Percentiles rank a stretch among this genome's conserved stretches.
phyloP scores from a whole-genome alignment of 2,888 invertebrate species.

The Eustalomyia histrio region DNA sequence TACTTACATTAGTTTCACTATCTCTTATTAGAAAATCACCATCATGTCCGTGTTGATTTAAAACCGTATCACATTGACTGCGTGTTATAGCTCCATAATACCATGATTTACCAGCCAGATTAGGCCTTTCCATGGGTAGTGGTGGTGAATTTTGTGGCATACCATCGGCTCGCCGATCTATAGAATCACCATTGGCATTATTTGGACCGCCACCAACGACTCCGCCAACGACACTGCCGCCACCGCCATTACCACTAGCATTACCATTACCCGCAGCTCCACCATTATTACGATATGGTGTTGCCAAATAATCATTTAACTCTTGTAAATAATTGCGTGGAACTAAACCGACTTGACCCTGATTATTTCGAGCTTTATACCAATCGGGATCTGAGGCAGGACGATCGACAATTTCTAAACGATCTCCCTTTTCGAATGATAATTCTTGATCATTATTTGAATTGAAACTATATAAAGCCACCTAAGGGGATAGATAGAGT shows the following conservation, averaged over 20 bases:
- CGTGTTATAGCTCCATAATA: slow-evolving; percentile 98
- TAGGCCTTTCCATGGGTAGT: slow-evolving; percentile 82
- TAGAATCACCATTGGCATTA: slow-evolving; percentile 75
- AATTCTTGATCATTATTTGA: slow-evolving; percentile 97
- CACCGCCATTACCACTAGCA: slow-evolving; percentile 76
- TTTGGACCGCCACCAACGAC: slow-evolving; percentile 70
- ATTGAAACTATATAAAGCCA: slow-evolving; percentile 95
- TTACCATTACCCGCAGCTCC: slow-evolving; percentile 80
- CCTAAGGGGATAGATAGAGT: slow-evolving; percentile 76
- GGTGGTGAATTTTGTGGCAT: slow-evolving; percentile 75
- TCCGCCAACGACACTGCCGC: slow-evolving; percentile 77
- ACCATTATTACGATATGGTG: slow-evolving; percentile 84
- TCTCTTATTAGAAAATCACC: slow-evolving; percentile 99
- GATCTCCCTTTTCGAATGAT: slow-evolving; percentile 97
- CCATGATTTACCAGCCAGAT: slow-evolving; percentile 93
- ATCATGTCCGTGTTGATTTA: slow-evolving; percentile 96
- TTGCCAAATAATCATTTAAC: slow-evolving; percentile 92
- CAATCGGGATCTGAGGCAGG: slow-evolving; percentile 99
- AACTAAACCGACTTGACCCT: slow-evolving; percentile 96
- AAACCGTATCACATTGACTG: slow-evolving; percentile 96
- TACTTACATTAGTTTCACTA: slow-evolving; percentile 98
- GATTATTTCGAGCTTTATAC: slow-evolving; percentile 95
- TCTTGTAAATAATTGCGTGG: slow-evolving; percentile 97
- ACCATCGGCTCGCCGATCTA: slow-evolving; percentile 81
- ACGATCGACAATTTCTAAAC: slow-evolving; percentile 96